Evolutionary conservation across 2,113 vertebrate species (phyloP).

Genomic region (Gnathonemus longibarbis): DNA sequence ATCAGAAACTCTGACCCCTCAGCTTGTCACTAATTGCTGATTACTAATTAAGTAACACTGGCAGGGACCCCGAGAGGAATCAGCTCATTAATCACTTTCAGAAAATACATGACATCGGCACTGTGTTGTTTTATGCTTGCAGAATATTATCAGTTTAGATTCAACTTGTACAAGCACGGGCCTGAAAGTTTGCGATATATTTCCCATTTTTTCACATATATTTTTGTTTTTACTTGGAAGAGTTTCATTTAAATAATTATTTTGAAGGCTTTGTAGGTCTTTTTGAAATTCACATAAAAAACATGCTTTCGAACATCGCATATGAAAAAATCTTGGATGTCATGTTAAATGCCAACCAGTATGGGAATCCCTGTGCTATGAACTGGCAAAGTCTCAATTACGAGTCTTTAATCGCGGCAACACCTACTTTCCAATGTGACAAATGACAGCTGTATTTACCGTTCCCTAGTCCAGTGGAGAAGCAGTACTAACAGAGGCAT

Average conservation of each 20-base stretch:
- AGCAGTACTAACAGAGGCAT: not conserved
- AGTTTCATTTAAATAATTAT: not conserved
- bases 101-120: not conserved
- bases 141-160: not conserved
- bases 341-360: not conserved
- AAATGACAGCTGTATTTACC: not conserved
- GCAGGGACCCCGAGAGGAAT: not conserved
- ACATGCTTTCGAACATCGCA: not conserved
- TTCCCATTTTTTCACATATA: not conserved
- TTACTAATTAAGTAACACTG: constrained; percentile 6
- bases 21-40: constrained; percentile 12
- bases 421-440: not conserved
- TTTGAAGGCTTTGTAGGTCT: not conserved
- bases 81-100: not conserved
- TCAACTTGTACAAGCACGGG: not conserved
- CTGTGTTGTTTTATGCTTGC: not conserved
- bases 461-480: not conserved
- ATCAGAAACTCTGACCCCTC: constrained; percentile 5
- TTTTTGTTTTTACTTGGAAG: not conserved
- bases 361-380: not conserved
- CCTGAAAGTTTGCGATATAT: not conserved
- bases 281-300: not conserved
- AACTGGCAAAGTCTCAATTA: not conserved
- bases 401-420: not conserved
- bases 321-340: not conserved